phyloP scores from a whole-genome alignment of 2,113 vertebrate species.

The Mixornis gularis region DNA sequence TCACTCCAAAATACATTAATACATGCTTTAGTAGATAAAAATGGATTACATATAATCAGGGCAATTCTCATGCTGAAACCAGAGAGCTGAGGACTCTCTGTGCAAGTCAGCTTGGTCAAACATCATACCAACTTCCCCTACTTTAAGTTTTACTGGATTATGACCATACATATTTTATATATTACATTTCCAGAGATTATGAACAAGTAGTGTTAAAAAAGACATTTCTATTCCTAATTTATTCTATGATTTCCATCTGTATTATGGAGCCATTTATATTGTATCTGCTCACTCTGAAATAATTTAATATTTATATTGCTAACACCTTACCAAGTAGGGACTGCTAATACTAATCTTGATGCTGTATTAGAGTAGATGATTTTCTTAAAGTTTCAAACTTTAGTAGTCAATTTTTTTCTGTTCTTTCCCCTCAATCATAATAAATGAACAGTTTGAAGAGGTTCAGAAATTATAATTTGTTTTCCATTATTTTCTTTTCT shows the following conservation, averaged over 20 bases:
- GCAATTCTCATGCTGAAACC: background rate
- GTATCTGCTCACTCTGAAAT: background rate
- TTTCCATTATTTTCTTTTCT: background rate
- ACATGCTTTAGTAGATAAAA: background rate
- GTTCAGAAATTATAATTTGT: background rate
- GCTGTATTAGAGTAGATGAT: background rate
- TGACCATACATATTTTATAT: background rate
- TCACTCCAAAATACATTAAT: background rate
- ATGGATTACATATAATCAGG: background rate
- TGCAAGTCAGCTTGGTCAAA: background rate
- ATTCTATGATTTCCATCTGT: background rate
- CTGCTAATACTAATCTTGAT: background rate
- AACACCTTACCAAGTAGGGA: background rate
- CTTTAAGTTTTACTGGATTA: background rate
- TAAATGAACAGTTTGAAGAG: background rate
- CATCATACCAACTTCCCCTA: background rate
- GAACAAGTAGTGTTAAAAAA: background rate
- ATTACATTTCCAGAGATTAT: background rate
- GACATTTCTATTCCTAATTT: background rate
- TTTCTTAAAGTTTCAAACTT: background rate
- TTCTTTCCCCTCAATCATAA: background rate
- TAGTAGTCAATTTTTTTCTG: background rate
- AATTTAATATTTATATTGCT: background rate
- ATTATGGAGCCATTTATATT: background rate
- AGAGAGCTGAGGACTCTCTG: background rate